Evolutionary conservation across 1,140 invertebrate genomes (phyloP).

Genomic region (Cotesia vestalis): DNA sequence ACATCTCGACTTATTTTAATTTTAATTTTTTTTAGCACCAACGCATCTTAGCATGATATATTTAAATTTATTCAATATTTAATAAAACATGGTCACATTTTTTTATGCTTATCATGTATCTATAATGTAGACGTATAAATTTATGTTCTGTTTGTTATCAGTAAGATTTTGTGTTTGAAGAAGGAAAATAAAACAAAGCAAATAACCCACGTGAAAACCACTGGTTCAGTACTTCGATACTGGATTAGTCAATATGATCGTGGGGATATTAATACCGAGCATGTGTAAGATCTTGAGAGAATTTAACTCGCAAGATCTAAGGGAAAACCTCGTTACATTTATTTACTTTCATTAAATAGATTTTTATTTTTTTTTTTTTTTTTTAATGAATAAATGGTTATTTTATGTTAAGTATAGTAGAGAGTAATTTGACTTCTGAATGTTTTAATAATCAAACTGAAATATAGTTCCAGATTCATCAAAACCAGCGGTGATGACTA

Average conservation of each 20-base stretch:
- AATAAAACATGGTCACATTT: background rate
- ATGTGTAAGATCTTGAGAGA: slow-evolving; percentile 53
- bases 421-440: slow-evolving; percentile 21
- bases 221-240: slow-evolving; percentile 39
- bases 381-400: slow-evolving; percentile 1
- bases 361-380: slow-evolving; percentile 2
- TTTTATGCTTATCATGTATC: background rate
- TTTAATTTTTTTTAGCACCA: background rate
- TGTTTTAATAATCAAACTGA: slow-evolving; percentile 62
- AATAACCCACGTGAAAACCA: slow-evolving; percentile 39
- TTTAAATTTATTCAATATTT: too few relatives aligned
- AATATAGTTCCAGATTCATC: slow-evolving; percentile 65
- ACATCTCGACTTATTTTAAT: too few relatives aligned
- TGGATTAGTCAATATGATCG: slow-evolving; percentile 42
- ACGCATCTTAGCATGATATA: background rate
- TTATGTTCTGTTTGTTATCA: background rate
- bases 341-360: slow-evolving; percentile 17
- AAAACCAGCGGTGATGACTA: slow-evolving; percentile 40
- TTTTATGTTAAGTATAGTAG: background rate
- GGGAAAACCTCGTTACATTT: slow-evolving; percentile 52
- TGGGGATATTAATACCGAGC: slow-evolving; percentile 51
- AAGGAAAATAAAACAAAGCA: slow-evolving; percentile 25
- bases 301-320: slow-evolving; percentile 45
- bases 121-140: too few relatives aligned
- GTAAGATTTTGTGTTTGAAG: background rate